Conservation (phyloP, 2,113 vertebrate species). For the Gambusia holbrooki region DNA sequence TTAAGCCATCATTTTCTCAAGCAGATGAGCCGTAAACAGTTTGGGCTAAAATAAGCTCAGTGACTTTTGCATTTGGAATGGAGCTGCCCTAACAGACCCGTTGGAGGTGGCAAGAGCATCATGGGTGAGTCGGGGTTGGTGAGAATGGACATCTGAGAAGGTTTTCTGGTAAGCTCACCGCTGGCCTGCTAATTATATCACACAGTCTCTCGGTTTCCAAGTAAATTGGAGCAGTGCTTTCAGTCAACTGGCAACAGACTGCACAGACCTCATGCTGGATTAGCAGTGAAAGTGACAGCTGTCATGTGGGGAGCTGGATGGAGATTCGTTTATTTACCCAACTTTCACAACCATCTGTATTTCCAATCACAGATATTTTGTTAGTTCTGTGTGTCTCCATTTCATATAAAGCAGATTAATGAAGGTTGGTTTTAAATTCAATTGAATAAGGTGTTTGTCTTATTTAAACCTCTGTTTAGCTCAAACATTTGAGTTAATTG, state of each 20-base stretch:
- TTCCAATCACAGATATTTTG: neutral
- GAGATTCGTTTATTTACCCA: slow-evolving; percentile 17
- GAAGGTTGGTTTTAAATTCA: neutral
- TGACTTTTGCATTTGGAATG: slow-evolving; percentile 1
- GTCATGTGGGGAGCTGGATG: slow-evolving; percentile 23
- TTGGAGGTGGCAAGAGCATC: slow-evolving; percentile 8
- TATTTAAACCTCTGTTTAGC: neutral
- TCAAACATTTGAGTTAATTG: neutral
- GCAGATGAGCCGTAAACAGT: slow-evolving; percentile 3
- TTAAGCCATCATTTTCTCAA: neutral
- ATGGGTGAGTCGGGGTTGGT: neutral
- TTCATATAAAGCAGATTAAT: neutral
- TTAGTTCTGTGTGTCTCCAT: neutral
- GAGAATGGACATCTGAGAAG: slow-evolving; percentile 4
- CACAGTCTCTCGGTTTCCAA: slow-evolving; percentile 24
- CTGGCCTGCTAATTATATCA: slow-evolving; percentile 35
- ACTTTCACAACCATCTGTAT: neutral
- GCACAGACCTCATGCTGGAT: slow-evolving; percentile 27
- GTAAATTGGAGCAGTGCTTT: slow-evolving; percentile 24
- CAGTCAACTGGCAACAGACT: slow-evolving; percentile 19
- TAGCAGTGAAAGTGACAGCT: slow-evolving; percentile 33
- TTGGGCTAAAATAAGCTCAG: slow-evolving; percentile 13
- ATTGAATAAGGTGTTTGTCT: no score
- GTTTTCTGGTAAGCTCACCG: neutral
- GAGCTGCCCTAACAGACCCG: neutral